Percentiles rank a stretch among this genome's conserved stretches.
Evolutionary conservation across 2,113 vertebrate genomes (phyloP).

Genomic region (Rhea americana): DNA sequence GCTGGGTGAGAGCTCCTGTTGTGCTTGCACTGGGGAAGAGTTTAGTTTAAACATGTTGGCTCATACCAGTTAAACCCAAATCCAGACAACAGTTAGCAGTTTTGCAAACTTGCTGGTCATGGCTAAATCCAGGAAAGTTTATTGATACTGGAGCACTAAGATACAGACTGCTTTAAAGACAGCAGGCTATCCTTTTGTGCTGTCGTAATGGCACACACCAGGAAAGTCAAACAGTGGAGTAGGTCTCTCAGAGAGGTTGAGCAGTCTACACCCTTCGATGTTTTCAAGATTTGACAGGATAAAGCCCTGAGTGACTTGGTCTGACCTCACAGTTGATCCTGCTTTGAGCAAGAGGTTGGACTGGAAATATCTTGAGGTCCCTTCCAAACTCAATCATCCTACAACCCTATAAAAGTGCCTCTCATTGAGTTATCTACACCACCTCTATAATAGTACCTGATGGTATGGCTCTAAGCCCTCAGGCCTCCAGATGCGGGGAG

Average conservation of each 20-base stretch:
- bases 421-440: not conserved
- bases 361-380: not conserved
- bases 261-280: not conserved
- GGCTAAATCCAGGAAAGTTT: not conserved
- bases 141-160: not conserved
- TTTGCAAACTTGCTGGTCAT: not conserved
- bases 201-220: not conserved
- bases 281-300: not conserved
- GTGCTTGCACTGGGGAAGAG: not conserved
- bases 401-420: not conserved
- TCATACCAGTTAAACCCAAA: not conserved
- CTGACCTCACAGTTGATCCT: not conserved
- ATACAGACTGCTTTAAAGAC: not conserved
- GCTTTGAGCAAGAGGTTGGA: not conserved
- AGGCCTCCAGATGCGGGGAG: not conserved
- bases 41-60: not conserved
- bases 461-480: not conserved
- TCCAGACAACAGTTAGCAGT: not conserved
- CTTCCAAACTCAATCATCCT: not conserved
- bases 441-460: not conserved
- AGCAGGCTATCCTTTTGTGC: not conserved
- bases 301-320: not conserved
- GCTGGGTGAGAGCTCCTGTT: not conserved
- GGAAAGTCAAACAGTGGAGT: not conserved
- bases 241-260: not conserved